phyloP scores from a whole-genome alignment of 64 coral and sea anemone species.

The Trachythela sp. region DNA sequence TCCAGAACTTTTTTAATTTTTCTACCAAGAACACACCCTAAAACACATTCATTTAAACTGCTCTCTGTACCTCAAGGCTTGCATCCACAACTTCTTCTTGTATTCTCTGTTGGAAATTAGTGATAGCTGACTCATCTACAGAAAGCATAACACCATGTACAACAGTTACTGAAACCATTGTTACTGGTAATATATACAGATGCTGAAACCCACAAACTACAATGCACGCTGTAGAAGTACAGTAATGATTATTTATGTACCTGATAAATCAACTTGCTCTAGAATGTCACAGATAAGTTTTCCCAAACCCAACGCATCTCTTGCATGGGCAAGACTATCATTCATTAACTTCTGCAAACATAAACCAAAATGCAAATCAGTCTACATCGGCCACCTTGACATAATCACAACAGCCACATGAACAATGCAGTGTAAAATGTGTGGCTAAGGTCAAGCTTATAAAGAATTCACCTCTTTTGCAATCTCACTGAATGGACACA shows the following conservation, averaged over 20 bases:
- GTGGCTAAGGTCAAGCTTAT: not conserved
- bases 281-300: not conserved
- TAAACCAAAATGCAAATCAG: not conserved
- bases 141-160: not conserved
- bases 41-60: not conserved
- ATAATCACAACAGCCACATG: no score
- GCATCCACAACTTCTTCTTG: not conserved
- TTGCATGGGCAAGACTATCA: not conserved
- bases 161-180: no score
- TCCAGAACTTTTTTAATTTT: no score
- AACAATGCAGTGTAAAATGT: not conserved
- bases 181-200: no score
- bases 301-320: not conserved
- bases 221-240: not conserved
- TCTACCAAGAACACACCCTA: no score
- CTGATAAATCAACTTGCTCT: not conserved
- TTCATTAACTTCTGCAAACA: not conserved
- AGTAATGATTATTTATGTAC: not conserved
- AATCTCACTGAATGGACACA: slow-evolving; percentile 64
- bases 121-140: not conserved
- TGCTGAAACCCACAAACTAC: no score
- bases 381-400: not conserved
- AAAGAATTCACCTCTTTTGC: slow-evolving; percentile 43
- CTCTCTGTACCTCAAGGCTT: not conserved
- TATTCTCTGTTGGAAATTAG: not conserved